Evolutionary conservation across 1,140 invertebrate species (phyloP).

Genomic region (Triops cancriformis): DNA sequence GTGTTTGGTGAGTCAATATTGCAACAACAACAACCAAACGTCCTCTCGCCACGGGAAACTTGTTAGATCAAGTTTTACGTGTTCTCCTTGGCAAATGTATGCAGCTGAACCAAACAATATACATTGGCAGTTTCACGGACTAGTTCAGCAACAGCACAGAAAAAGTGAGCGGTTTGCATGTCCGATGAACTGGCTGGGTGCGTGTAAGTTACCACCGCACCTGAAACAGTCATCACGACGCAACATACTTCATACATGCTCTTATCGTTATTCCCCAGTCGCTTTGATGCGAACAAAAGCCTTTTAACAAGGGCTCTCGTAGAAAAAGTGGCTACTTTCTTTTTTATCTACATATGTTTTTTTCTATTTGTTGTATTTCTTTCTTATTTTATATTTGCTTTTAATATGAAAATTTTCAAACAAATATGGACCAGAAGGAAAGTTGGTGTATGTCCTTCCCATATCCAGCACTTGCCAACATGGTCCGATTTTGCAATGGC

Average conservation of each 20-base stretch:
- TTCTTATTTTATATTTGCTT: too few relatives aligned
- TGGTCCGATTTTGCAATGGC: neutral
- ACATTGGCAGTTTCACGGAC: neutral
- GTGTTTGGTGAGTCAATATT: constrained; percentile 7
- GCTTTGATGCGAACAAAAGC: neutral
- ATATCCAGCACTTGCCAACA: neutral
- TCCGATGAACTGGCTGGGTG: neutral
- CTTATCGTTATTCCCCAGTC: neutral
- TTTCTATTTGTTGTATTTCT: too few relatives aligned
- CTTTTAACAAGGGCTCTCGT: too few relatives aligned
- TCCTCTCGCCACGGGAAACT: neutral
- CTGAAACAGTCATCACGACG: neutral
- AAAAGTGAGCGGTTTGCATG: neutral
- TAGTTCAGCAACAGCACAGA: neutral
- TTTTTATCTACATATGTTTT: too few relatives aligned
- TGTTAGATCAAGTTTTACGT: neutral
- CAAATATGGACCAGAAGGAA: neutral
- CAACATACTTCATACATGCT: neutral
- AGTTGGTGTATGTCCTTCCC: neutral
- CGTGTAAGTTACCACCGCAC: neutral
- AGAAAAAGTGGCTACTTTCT: too few relatives aligned
- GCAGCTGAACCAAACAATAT: neutral
- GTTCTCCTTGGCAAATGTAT: neutral
- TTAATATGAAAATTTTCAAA: neutral
- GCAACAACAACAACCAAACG: neutral